phyloP scores from a whole-genome alignment of 2,888 invertebrate species.

The Yponomeuta cagnagella region DNA sequence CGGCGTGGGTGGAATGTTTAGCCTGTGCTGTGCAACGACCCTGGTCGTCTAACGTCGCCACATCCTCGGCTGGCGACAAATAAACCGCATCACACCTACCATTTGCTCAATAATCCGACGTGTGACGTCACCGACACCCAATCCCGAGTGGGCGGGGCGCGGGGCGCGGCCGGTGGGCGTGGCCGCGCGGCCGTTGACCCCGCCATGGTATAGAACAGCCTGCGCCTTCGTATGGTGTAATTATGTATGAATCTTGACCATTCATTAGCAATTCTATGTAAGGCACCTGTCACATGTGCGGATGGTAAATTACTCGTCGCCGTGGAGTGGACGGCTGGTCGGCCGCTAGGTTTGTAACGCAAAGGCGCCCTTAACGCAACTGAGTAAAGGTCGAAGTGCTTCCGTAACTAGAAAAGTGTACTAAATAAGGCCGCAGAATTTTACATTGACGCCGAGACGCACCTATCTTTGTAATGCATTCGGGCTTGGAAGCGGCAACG shows the following conservation, averaged over 20 bases:
- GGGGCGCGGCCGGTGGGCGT: conserved; percentile 54
- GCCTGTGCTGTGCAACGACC: too few species aligned
- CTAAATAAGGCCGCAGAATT: too few species aligned
- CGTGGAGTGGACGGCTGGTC: neutral
- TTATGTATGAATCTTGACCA: conserved; percentile 10
- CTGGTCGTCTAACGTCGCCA: too few species aligned
- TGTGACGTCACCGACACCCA: conserved; percentile 26
- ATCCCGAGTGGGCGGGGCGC: conserved; percentile 49
- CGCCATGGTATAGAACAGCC: conserved; percentile 23
- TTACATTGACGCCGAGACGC: too few species aligned
- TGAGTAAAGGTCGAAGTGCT: neutral
- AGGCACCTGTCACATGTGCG: conserved; percentile 5
- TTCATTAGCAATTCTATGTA: conserved; percentile 16
- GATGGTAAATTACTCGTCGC: neutral
- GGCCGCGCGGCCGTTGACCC: conserved; percentile 52
- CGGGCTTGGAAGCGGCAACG: too few species aligned
- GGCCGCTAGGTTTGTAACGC: neutral
- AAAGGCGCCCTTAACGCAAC: neutral
- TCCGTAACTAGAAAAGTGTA: neutral
- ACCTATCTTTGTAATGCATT: too few species aligned
- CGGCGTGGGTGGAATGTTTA: too few species aligned
- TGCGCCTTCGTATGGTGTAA: neutral
- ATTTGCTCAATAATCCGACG: neutral
- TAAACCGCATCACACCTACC: too few species aligned
- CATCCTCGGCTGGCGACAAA: too few species aligned